Percentiles rank a stretch among this genome's conserved stretches.
These are phyloP conservation scores for Tragelaphus strepsiceros DNA, from an alignment of 2,113 vertebrate species.

Conservation along the genomic window DNA sequence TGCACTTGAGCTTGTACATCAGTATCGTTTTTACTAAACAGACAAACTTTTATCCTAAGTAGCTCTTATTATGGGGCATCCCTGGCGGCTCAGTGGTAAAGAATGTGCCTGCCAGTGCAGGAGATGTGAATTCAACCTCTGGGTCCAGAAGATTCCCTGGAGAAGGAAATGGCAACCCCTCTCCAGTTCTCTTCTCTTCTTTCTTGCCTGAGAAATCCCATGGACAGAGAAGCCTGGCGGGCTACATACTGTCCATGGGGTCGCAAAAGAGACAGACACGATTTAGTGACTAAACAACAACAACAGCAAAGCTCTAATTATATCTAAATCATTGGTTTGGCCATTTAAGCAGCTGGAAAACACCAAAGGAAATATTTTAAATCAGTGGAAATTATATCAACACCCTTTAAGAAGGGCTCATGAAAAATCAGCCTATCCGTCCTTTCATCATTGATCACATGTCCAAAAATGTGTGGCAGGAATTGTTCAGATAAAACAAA, in stretches of 20 bases:
- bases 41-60: background rate
- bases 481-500: slow-evolving; percentile 7
- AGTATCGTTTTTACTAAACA: background rate
- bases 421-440: background rate
- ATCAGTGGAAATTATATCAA: background rate
- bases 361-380: background rate
- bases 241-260: background rate
- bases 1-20: background rate
- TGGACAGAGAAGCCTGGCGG: background rate
- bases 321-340: background rate
- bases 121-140: background rate
- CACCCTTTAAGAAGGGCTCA: background rate
- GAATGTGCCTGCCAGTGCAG: background rate
- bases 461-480: background rate
- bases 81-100: background rate
- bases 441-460: background rate
- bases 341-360: background rate
- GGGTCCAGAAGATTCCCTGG: background rate
- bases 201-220: background rate
- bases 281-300: background rate
- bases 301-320: background rate
- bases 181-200: no score
- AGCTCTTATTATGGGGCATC: background rate
- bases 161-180: background rate
- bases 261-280: background rate